phyloP scores from a whole-genome alignment of 2,888 invertebrate genomes.

The Tetheella fluctuosa region DNA sequence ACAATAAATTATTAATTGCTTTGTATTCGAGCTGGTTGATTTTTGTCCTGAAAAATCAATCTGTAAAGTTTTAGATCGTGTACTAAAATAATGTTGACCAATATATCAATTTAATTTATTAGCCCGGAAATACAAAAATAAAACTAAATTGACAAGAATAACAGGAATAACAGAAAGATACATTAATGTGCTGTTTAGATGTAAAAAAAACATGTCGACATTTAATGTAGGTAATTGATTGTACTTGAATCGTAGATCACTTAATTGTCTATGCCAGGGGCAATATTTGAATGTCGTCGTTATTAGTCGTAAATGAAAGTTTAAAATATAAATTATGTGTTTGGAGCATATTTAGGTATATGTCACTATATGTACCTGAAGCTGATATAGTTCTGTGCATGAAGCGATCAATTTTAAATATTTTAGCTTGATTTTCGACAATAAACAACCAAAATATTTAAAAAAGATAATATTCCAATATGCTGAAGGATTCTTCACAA shows the following conservation, averaged over 20 bases:
- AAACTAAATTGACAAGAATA: constrained; percentile 12
- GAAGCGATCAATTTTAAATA: not conserved
- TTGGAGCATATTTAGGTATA: not conserved
- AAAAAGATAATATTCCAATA: too few relatives aligned
- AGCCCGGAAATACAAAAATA: not conserved
- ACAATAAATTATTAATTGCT: too few relatives aligned
- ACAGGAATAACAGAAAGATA: constrained; percentile 11
- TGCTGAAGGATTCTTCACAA: too few relatives aligned
- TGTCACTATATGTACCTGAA: not conserved
- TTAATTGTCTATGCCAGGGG: constrained; percentile 45
- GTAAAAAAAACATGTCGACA: constrained; percentile 38
- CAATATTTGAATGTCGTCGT: constrained; percentile 17
- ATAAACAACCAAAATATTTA: too few relatives aligned
- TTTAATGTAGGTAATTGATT: constrained; percentile 42
- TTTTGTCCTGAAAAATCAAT: too few relatives aligned
- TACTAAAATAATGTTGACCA: not conserved
- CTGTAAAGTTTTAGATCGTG: too few relatives aligned
- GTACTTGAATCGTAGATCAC: constrained; percentile 43
- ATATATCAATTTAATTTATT: not conserved
- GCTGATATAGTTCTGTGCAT: not conserved
- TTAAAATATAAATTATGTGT: constrained; percentile 24
- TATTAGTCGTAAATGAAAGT: constrained; percentile 26
- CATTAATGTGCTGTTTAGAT: constrained; percentile 10
- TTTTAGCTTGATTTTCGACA: not conserved
- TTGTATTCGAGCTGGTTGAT: too few relatives aligned